phyloP scores from a whole-genome alignment of 2,113 vertebrate species.

The Chauna torquata region DNA sequence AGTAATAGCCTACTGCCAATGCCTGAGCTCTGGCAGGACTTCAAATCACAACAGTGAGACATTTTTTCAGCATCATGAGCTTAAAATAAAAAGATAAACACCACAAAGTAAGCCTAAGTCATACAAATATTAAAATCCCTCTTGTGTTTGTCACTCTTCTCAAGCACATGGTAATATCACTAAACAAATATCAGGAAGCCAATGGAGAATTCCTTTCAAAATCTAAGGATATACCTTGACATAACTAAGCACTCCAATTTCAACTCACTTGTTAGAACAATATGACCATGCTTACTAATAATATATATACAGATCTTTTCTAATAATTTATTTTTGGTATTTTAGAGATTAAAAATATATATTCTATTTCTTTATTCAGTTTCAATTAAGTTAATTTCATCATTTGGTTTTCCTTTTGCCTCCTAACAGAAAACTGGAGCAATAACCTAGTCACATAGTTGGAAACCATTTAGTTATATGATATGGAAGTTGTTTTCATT shows the following conservation, averaged over 20 bases:
- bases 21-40: not conserved
- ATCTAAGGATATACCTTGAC: not conserved
- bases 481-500: not conserved
- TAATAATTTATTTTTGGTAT: not conserved
- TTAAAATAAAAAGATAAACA: conserved; percentile 49
- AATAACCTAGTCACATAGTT: not conserved
- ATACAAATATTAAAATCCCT: conserved; percentile 61
- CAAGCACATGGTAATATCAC: conserved; percentile 52
- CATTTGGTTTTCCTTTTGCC: not conserved
- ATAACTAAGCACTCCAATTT: conserved; percentile 49
- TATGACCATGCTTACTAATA: not conserved
- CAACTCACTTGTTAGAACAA: conserved; percentile 5
- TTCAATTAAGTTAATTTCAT: not conserved
- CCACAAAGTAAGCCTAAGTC: conserved; percentile 34
- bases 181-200: conserved; percentile 75
- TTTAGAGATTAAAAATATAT: not conserved
- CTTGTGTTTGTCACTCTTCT: conserved; percentile 49
- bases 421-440: not conserved
- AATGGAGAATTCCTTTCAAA: conserved; percentile 57
- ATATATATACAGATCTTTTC: not conserved
- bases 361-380: not conserved
- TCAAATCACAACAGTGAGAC: not conserved
- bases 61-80: not conserved
- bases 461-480: not conserved
- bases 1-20: not conserved